A percentile compares a stretch with the other conserved stretches of the same genome.
phyloP scores from a whole-genome alignment of 2,113 vertebrate species.

The Oplegnathus fasciatus region DNA sequence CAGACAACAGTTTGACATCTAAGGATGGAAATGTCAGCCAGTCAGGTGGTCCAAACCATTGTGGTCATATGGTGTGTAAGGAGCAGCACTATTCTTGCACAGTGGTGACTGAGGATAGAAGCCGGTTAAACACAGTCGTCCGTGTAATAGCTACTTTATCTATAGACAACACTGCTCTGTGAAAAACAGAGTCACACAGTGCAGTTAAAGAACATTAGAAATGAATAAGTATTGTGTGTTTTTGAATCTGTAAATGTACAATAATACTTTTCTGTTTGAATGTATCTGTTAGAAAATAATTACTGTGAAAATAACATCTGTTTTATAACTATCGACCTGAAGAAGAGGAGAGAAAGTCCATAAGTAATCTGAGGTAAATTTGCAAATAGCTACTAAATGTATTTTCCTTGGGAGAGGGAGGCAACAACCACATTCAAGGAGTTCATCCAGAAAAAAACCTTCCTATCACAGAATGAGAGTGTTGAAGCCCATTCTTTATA shows the following conservation, averaged over 20 bases:
- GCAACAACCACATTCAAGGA: conserved; percentile 4
- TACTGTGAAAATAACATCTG: conserved; percentile 56
- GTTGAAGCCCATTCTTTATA: conserved; percentile 3
- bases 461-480: not conserved
- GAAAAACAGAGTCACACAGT: conserved; percentile 41
- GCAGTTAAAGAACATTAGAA: conserved; percentile 18
- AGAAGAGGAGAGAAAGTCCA: conserved; percentile 64
- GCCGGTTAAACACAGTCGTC: conserved; percentile 23
- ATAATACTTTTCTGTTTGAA: conserved; percentile 48
- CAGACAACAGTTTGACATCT: not conserved
- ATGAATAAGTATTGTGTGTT: conserved; percentile 17
- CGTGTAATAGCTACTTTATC: conserved; percentile 48
- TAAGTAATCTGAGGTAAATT: conserved; percentile 68
- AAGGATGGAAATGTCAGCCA: not conserved
- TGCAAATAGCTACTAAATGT: conserved; percentile 29
- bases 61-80: conserved; percentile 22
- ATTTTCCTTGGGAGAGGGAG: not conserved
- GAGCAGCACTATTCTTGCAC: conserved; percentile 44
- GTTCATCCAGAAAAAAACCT: conserved; percentile 15
- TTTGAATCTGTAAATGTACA: conserved; percentile 37
- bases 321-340: conserved; percentile 61
- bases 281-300: conserved; percentile 70
- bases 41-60: not conserved
- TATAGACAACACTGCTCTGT: conserved; percentile 30
- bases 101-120: conserved; percentile 28